Evolutionary conservation across 2,797 vertebrate genomes (phyloP).

Genomic region (Thalassophryne amazonica): DNA sequence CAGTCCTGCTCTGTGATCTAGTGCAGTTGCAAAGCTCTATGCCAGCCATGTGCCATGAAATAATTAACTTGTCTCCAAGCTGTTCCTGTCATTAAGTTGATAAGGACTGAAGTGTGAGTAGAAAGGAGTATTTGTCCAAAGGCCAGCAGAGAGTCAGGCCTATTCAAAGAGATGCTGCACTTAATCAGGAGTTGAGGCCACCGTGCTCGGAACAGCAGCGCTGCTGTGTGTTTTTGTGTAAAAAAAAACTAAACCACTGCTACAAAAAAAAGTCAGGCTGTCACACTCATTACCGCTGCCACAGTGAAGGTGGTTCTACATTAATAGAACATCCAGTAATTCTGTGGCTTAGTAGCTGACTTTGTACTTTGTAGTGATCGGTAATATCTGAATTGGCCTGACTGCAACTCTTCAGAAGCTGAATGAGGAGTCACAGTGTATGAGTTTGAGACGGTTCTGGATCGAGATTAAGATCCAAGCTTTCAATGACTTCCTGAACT

Average conservation of each 20-base stretch:
- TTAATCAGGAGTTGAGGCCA: conserved; percentile 55
- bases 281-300: background rate
- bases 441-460: too few relatives aligned
- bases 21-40: conserved; percentile 26
- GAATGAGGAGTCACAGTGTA: too few relatives aligned
- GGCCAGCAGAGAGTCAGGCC: conserved; percentile 60
- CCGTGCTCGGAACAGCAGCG: conserved; percentile 37
- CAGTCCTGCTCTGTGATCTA: conserved; percentile 34
- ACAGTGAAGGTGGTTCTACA: background rate
- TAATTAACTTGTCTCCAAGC: conserved; percentile 63
- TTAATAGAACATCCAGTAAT: conserved; percentile 1
- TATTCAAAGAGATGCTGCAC: conserved; percentile 65
- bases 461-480: too few relatives aligned
- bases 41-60: conserved; percentile 61
- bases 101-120: conserved; percentile 35
- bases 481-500: too few relatives aligned
- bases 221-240: conserved; percentile 26
- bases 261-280: conserved; percentile 27
- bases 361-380: too few relatives aligned
- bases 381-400: too few relatives aligned
- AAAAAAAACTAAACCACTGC: conserved; percentile 19
- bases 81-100: conserved; percentile 50
- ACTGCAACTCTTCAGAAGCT: too few relatives aligned
- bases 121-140: conserved; percentile 65
- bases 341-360: background rate